phyloP scores from a whole-genome alignment of 2,888 invertebrate species.

The Odontocerum albicorne region DNA sequence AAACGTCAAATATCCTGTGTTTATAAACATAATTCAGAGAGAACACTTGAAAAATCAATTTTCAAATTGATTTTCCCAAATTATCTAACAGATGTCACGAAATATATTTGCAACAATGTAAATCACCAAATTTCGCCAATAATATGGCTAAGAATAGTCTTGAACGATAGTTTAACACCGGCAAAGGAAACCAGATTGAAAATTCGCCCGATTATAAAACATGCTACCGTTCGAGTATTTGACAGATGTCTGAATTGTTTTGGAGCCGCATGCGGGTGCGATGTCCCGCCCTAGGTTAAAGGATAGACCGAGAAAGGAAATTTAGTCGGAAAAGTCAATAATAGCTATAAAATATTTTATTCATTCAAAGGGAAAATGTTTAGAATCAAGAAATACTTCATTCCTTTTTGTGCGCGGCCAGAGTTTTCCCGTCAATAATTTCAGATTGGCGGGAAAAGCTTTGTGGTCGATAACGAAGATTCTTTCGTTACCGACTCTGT shows the following conservation, averaged over 20 bases:
- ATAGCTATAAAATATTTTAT: not conserved
- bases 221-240: constrained; percentile 14
- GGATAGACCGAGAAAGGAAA: not conserved
- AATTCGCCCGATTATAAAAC: constrained; percentile 1
- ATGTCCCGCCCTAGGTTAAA: constrained; percentile 27
- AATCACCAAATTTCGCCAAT: too few species aligned
- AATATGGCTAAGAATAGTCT: too few species aligned
- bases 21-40: constrained; percentile 14
- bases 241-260: constrained; percentile 32
- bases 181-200: too few species aligned
- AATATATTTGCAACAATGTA: too few species aligned
- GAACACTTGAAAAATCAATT: not conserved
- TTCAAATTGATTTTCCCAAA: constrained; percentile 7
- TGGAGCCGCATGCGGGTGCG: constrained; percentile 22
- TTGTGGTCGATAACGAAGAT: constrained; percentile 15
- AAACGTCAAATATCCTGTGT: constrained; percentile 1
- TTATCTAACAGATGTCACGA: constrained; percentile 10
- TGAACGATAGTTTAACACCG: too few species aligned
- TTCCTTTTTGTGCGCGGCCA: too few species aligned
- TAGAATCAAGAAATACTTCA: too few species aligned
- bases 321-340: not conserved
- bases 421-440: too few species aligned
- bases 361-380: not conserved
- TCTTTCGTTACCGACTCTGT: constrained; percentile 6
- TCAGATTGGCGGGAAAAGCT: not conserved